phyloP scores from a whole-genome alignment of 2,797 vertebrate genomes.

The Danio albolineatus region DNA sequence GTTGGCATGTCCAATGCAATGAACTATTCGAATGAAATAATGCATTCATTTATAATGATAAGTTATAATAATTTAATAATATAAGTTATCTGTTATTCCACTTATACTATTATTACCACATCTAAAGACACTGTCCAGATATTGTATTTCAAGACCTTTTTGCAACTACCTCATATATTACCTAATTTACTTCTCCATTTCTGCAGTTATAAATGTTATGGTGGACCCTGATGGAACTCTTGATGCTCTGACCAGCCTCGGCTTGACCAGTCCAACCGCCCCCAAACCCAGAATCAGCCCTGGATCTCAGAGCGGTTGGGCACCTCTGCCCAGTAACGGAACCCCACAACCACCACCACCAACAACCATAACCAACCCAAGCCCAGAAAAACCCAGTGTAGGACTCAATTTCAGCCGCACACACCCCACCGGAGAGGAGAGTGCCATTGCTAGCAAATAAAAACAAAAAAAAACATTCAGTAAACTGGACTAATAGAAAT shows the following conservation, averaged over 20 bases:
- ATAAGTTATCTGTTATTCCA: too few relatives aligned
- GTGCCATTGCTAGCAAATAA: slow-evolving; percentile 87
- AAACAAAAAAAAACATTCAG: slow-evolving; percentile 46
- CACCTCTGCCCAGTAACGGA: slow-evolving; percentile 72
- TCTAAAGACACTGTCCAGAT: too few relatives aligned
- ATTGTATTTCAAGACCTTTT: too few relatives aligned
- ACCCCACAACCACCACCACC: slow-evolving; percentile 46
- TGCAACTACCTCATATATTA: not conserved
- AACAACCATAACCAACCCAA: slow-evolving; percentile 58
- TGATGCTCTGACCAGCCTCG: slow-evolving; percentile 90
- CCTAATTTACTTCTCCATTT: not conserved
- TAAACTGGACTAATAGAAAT: slow-evolving; percentile 48
- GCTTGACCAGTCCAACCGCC: slow-evolving; percentile 81
- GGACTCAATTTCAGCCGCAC: slow-evolving; percentile 87
- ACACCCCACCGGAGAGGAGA: slow-evolving; percentile 90
- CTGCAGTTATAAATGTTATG: slow-evolving; percentile 94
- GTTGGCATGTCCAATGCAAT: too few relatives aligned
- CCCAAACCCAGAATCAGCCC: slow-evolving; percentile 82
- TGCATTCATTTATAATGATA: too few relatives aligned
- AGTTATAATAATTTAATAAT: too few relatives aligned
- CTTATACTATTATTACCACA: too few relatives aligned
- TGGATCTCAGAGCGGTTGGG: slow-evolving; percentile 69
- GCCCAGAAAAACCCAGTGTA: slow-evolving; percentile 67
- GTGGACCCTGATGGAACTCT: slow-evolving; percentile 97
- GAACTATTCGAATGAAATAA: too few relatives aligned